Percentiles rank a stretch among this genome's conserved stretches.
Conservation (phyloP, 92 coral and sea anemone genomes). For the Actinostola sp. region DNA sequence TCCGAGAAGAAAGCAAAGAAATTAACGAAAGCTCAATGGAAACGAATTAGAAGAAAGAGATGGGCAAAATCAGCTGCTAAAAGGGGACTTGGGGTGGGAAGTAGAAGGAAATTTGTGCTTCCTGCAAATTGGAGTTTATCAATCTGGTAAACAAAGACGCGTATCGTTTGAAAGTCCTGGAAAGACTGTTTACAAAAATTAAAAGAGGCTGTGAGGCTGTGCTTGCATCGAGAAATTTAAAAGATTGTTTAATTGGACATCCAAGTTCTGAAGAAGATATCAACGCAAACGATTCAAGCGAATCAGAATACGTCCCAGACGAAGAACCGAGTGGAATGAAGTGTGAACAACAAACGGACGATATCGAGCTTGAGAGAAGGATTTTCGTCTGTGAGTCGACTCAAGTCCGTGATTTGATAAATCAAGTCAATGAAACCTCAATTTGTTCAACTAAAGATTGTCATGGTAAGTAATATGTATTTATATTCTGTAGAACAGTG, state of each 20-base stretch:
- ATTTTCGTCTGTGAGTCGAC: constrained; percentile 54
- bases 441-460: constrained; percentile 29
- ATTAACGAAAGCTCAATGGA: no score
- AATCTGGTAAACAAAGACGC: no score
- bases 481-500: neutral
- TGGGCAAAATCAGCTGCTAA: neutral
- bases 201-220: no score
- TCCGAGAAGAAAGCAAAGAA: no score
- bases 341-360: neutral
- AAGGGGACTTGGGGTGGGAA: neutral
- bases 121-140: neutral
- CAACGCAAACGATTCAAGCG: no score
- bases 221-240: no score
- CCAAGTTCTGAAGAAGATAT: no score
- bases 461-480: constrained; percentile 51
- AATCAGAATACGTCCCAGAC: no score
- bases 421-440: constrained; percentile 51
- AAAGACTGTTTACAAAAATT: no score
- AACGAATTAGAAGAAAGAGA: no score
- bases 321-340: neutral
- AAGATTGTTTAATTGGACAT: no score
- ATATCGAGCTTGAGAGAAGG: constrained; percentile 15
- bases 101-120: neutral
- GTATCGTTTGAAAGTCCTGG: no score
- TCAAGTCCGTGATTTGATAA: constrained; percentile 35